A percentile compares a stretch with the other conserved stretches of the same genome.
Evolutionary conservation across 2,888 invertebrate genomes (phyloP).

Genomic region (Alitta virens): DNA sequence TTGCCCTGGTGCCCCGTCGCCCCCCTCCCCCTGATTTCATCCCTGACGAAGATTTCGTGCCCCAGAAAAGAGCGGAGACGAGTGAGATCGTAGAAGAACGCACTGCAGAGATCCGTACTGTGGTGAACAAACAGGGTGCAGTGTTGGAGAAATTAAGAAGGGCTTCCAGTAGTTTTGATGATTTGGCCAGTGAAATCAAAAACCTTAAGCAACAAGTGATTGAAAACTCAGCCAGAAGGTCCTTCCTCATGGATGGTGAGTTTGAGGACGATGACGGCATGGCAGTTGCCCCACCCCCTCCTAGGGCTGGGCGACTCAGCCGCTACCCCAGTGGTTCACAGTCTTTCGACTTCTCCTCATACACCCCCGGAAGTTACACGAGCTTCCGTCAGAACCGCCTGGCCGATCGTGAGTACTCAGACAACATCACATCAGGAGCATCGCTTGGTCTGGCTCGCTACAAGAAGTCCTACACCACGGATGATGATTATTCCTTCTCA

Average conservation of each 20-base stretch:
- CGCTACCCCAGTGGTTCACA: too few species aligned
- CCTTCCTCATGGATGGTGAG: constrained; percentile 8
- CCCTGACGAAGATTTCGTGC: constrained; percentile 19
- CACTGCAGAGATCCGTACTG: constrained; percentile 20
- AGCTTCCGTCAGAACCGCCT: too few species aligned
- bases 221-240: constrained; percentile 20
- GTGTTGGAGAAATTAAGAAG: constrained; percentile 22
- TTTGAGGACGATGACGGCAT: neutral
- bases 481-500: neutral
- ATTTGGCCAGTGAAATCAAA: constrained; percentile 23
- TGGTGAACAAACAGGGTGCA: constrained; percentile 22
- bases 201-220: constrained; percentile 24
- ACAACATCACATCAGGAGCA: neutral
- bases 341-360: too few species aligned
- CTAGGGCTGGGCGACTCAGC: neutral
- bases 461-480: neutral
- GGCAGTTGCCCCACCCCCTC: neutral
- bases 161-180: constrained; percentile 26
- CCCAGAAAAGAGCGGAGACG: constrained; percentile 20
- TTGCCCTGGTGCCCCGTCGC: neutral
- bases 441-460: neutral
- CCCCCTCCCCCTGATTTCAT: neutral
- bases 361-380: too few species aligned
- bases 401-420: neutral
- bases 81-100: constrained; percentile 24